Evolutionary conservation across 2,888 invertebrate species (phyloP).

Genomic region (Lithodes maja): DNA sequence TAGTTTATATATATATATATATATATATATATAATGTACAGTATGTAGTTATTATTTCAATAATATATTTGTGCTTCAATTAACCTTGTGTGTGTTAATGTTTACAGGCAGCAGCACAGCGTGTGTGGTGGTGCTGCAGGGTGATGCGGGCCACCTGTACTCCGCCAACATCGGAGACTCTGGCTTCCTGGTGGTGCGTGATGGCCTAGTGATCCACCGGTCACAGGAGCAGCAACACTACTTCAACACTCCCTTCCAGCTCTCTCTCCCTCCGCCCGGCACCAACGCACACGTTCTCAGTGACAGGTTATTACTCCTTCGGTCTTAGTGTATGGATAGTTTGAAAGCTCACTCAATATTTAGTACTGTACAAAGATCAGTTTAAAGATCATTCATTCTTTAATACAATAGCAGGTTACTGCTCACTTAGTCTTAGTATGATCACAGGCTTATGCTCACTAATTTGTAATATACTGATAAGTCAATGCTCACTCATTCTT

Average conservation of each 20-base stretch:
- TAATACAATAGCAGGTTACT: too few relatives aligned
- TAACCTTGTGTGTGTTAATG: background rate
- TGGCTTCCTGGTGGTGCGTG: slow-evolving; percentile 94
- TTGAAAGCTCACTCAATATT: too few relatives aligned
- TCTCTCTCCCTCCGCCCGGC: slow-evolving; percentile 94
- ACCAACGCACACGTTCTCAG: slow-evolving; percentile 82
- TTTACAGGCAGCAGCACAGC: slow-evolving; percentile 95
- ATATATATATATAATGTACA: too few relatives aligned
- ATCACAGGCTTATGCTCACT: too few relatives aligned
- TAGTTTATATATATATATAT: too few relatives aligned
- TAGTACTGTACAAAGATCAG: too few relatives aligned
- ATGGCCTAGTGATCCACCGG: slow-evolving; percentile 90
- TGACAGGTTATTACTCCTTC: slow-evolving; percentile 47
- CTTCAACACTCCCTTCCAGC: slow-evolving; percentile 98
- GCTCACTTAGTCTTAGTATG: too few relatives aligned
- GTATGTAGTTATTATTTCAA: too few relatives aligned
- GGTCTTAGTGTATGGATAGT: too few relatives aligned
- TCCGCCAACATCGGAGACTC: slow-evolving; percentile 99
- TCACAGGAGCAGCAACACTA: slow-evolving; percentile 99
- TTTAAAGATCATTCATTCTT: too few relatives aligned
- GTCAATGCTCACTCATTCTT: background rate
- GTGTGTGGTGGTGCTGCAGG: slow-evolving; percentile 94
- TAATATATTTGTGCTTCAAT: background rate
- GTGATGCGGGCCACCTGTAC: slow-evolving; percentile 91
- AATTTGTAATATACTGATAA: too few relatives aligned